phyloP scores from a whole-genome alignment of 2,113 vertebrate species.

The Eulemur macaco region DNA sequence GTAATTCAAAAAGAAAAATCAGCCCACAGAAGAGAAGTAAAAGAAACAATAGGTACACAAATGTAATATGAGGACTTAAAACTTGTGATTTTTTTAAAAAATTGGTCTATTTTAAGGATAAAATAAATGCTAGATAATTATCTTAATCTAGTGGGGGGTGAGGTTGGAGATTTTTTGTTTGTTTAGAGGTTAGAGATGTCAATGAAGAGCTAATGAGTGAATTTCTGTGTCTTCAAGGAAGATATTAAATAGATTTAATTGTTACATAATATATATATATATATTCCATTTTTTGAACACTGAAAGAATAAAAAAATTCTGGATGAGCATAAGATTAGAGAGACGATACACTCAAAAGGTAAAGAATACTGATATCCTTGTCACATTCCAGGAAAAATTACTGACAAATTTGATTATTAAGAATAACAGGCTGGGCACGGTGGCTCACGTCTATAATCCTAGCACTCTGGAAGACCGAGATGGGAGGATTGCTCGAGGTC shows the following conservation, averaged over 20 bases:
- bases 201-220: neutral
- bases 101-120: neutral
- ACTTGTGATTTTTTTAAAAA: neutral
- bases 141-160: neutral
- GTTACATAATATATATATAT: neutral
- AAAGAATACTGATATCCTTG: neutral
- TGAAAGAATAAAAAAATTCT: neutral
- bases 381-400: neutral
- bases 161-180: neutral
- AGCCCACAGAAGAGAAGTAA: neutral
- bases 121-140: neutral
- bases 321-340: neutral
- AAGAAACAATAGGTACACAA: neutral
- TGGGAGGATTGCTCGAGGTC: too few relatives aligned
- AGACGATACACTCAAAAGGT: neutral
- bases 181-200: neutral
- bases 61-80: neutral
- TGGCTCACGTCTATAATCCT: too few relatives aligned
- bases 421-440: too few relatives aligned
- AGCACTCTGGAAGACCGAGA: too few relatives aligned
- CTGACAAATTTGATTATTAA: neutral
- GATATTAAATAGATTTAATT: neutral
- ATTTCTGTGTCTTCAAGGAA: neutral
- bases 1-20: neutral
- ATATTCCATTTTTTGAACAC: neutral